A percentile compares a stretch with the other conserved stretches of the same genome.
Conservation (phyloP, 2,113 vertebrate genomes). For the Dicentrarchus labrax region DNA sequence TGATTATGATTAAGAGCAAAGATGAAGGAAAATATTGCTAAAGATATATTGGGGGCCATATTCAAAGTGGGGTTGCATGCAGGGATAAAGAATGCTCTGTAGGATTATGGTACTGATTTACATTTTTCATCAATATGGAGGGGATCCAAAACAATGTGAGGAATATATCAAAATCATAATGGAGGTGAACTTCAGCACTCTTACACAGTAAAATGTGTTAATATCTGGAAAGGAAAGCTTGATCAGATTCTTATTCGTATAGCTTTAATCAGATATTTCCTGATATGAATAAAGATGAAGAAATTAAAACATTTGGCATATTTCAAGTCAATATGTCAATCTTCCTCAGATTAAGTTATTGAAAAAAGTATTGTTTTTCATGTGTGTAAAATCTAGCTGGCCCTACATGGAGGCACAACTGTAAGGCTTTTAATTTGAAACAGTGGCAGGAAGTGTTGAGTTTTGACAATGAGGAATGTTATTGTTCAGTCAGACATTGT, state of each 20-base stretch:
- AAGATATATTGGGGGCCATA: slow-evolving; percentile 35
- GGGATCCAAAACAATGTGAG: neutral
- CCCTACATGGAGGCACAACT: neutral
- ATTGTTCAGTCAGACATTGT: neutral
- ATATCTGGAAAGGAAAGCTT: neutral
- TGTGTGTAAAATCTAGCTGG: too few relatives aligned
- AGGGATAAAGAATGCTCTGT: slow-evolving; percentile 10
- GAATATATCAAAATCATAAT: slow-evolving; percentile 2
- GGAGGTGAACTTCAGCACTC: neutral
- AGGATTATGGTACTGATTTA: slow-evolving; percentile 36
- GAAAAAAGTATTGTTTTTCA: neutral
- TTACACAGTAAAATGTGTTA: neutral
- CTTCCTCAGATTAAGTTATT: neutral
- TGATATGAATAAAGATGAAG: too few relatives aligned
- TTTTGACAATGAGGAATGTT: neutral
- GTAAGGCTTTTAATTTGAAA: neutral
- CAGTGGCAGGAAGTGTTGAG: neutral
- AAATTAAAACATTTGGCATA: neutral
- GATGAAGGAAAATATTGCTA: slow-evolving; percentile 41
- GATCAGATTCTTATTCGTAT: neutral
- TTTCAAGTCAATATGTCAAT: neutral
- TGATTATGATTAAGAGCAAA: slow-evolving; percentile 60
- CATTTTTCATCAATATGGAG: slow-evolving; percentile 14
- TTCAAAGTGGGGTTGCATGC: slow-evolving; percentile 9
- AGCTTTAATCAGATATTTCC: too few relatives aligned